Conservation (phyloP, 2,797 vertebrate genomes). For the Paramormyrops hopkinsi region DNA sequence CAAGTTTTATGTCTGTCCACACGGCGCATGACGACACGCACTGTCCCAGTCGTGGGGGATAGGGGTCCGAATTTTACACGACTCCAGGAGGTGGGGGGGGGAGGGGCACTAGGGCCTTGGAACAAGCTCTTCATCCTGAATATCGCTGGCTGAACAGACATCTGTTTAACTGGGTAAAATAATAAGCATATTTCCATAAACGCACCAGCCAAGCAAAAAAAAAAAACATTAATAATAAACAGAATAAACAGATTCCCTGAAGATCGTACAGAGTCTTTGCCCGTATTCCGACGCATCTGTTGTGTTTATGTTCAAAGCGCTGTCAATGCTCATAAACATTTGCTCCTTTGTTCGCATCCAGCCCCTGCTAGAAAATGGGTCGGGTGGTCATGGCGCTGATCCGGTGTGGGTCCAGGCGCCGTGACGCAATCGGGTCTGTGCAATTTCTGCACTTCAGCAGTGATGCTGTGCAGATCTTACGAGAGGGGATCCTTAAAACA, state of each 20-base stretch:
- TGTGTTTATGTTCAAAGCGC: background rate
- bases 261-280: background rate
- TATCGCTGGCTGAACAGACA: background rate
- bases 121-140: background rate
- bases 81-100: background rate
- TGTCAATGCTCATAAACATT: background rate
- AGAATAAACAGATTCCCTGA: background rate
- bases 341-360: conserved; percentile 15
- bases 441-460: conserved; percentile 7
- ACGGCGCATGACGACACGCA: background rate
- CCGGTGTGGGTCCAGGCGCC: background rate
- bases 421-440: background rate
- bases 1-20: background rate
- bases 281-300: background rate
- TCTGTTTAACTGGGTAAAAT: background rate
- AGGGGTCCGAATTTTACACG: background rate
- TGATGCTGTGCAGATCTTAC: conserved; percentile 31
- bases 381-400: background rate
- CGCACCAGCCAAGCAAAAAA: background rate
- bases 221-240: background rate
- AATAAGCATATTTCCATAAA: background rate
- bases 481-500: conserved; percentile 35
- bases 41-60: background rate
- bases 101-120: background rate
- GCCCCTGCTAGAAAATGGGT: background rate